Percentiles rank a stretch among this genome's conserved stretches.
phyloP scores from a whole-genome alignment of 2,797 vertebrate species.

The Poecilia velifera region DNA sequence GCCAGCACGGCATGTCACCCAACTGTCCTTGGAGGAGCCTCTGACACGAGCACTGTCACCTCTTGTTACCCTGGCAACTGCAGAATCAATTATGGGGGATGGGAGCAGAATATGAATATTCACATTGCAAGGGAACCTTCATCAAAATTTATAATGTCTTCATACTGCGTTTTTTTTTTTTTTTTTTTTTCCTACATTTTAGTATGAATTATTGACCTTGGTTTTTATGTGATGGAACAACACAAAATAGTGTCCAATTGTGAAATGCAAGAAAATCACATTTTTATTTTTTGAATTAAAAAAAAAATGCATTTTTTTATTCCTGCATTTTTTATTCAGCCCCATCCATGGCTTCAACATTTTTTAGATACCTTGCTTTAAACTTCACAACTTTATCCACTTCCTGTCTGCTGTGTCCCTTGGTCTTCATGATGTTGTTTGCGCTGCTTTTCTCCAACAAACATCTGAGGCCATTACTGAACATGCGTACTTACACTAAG shows the following conservation, averaged over 20 bases:
- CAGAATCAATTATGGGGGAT: slow-evolving; percentile 46
- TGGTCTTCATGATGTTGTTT: neutral
- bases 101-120: slow-evolving; percentile 77
- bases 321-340: neutral
- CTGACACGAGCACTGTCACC: slow-evolving; percentile 76
- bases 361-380: neutral
- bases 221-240: neutral
- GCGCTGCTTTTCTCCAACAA: neutral
- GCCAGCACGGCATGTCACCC: slow-evolving; percentile 51
- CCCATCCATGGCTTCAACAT: neutral
- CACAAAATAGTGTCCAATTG: neutral
- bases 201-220: neutral
- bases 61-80: slow-evolving; percentile 76
- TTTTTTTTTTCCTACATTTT: neutral
- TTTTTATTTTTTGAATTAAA: neutral
- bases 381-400: neutral
- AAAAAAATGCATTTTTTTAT: no score
- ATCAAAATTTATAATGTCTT: slow-evolving; percentile 41
- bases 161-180: no score
- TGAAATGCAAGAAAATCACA: neutral
- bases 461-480: neutral
- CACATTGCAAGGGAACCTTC: slow-evolving; percentile 56
- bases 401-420: neutral
- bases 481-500: neutral
- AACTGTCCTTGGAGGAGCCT: slow-evolving; percentile 76